A percentile compares a stretch with the other conserved stretches of the same genome.
These are phyloP conservation scores for Thalassoma bifasciatum DNA, from an alignment of 2,113 vertebrate genomes.

Conservation along the genomic window DNA sequence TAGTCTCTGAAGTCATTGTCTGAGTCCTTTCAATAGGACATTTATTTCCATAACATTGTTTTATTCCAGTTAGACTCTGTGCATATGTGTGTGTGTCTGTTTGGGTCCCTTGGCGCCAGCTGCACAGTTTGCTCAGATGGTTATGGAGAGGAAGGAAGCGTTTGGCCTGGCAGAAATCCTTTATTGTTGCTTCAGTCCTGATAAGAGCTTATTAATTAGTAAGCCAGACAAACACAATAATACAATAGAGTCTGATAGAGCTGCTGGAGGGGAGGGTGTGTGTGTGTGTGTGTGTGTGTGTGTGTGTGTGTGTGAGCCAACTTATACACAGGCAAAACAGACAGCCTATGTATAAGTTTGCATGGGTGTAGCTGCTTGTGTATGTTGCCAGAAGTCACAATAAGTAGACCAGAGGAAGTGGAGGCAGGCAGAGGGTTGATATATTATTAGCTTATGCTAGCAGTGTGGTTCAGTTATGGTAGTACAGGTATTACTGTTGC, in stretches of 20 bases:
- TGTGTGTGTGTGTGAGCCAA: conserved; percentile 3
- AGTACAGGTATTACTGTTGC: too few relatives aligned
- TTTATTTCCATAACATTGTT: too few relatives aligned
- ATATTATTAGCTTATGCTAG: too few relatives aligned
- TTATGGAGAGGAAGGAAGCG: conserved; percentile 58
- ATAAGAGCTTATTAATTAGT: conserved; percentile 71
- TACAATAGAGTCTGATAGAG: conserved; percentile 51
- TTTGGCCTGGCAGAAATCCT: conserved; percentile 40
- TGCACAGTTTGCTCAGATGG: conserved; percentile 17
- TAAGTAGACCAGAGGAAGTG: too few relatives aligned
- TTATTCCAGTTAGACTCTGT: too few relatives aligned
- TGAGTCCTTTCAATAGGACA: background rate
- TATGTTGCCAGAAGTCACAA: background rate
- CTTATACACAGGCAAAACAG: background rate
- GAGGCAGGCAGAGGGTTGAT: too few relatives aligned
- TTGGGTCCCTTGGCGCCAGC: conserved; percentile 40
- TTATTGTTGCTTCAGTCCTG: conserved; percentile 55
- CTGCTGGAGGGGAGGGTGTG: background rate
- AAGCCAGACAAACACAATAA: conserved; percentile 43
- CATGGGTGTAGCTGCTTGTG: background rate
- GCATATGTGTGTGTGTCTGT: background rate
- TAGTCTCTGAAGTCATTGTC: background rate
- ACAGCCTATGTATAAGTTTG: conserved; percentile 20
- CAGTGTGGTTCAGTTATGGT: too few relatives aligned
- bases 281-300: background rate